Evolutionary conservation across 2,797 vertebrate genomes (phyloP).

Genomic region (Otolemur crassicaudatus): DNA sequence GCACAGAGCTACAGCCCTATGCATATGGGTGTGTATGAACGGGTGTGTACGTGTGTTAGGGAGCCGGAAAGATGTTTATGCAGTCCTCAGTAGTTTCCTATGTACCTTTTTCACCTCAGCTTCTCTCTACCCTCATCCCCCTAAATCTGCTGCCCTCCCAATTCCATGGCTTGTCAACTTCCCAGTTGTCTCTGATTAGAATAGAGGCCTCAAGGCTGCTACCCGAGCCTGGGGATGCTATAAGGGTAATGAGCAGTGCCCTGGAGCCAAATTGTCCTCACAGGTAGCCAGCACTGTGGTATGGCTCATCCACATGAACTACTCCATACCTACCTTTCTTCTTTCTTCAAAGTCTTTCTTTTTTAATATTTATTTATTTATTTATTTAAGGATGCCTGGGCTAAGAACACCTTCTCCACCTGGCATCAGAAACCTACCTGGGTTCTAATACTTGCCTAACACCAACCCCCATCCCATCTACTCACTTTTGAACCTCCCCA

Average conservation of each 20-base stretch:
- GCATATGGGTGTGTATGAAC: not conserved
- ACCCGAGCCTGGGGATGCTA: not conserved
- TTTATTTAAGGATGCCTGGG: not conserved
- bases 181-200: not conserved
- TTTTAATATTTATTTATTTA: not conserved
- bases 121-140: not conserved
- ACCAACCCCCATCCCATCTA: not conserved
- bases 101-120: not conserved
- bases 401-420: not conserved
- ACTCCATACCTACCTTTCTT: not conserved
- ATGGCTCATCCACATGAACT: not conserved
- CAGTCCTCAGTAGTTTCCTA: slow-evolving; percentile 28
- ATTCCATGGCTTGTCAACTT: not conserved
- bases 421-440: not conserved
- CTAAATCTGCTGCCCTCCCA: slow-evolving; percentile 8
- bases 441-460: not conserved
- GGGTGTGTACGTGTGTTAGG: not conserved
- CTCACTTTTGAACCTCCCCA: not conserved
- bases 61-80: not conserved
- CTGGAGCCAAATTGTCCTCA: not conserved
- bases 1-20: not conserved
- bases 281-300: not conserved
- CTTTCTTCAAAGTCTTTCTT: not conserved
- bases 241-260: not conserved
- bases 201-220: not conserved